Evolutionary conservation across 2,797 vertebrate genomes (phyloP).

Genomic region (Euphonia xanthogaster): DNA sequence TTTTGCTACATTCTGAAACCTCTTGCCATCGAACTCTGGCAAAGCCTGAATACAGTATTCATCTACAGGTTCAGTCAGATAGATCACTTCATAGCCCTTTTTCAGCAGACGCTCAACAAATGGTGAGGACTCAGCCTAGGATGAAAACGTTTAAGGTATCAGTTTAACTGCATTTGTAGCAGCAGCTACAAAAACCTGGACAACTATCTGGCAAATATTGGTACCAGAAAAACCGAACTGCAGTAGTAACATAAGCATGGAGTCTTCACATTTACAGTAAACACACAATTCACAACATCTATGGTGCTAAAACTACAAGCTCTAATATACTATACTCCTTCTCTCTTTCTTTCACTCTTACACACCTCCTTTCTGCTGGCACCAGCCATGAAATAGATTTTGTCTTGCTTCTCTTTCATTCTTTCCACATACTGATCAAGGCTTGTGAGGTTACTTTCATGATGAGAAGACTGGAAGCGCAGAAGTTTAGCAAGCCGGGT

Average conservation of each 20-base stretch:
- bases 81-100: conserved; percentile 98
- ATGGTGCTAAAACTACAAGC: not conserved
- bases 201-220: rapidly evolving
- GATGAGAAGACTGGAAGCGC: conserved; percentile 94
- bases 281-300: not conserved
- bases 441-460: conserved; percentile 82
- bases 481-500: conserved; percentile 96
- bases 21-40: conserved; percentile 95
- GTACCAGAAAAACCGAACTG: not conserved
- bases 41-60: conserved; percentile 98
- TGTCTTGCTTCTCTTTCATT: conserved; percentile 99
- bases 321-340: rapidly evolving
- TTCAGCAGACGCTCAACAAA: conserved; percentile 96
- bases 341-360: not conserved
- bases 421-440: conserved; percentile 97
- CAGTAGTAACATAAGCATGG: not conserved
- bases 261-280: not conserved
- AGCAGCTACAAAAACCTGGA: not conserved
- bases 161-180: not conserved
- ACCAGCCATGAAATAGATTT: conserved; percentile 98
- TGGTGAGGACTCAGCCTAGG: conserved; percentile 92
- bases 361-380: conserved; percentile 90
- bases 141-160: not conserved
- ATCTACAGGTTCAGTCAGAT: conserved; percentile 96
- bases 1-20: conserved; percentile 98